Conservation (phyloP, 2,888 invertebrate species). For the Cheilosia impressa region DNA sequence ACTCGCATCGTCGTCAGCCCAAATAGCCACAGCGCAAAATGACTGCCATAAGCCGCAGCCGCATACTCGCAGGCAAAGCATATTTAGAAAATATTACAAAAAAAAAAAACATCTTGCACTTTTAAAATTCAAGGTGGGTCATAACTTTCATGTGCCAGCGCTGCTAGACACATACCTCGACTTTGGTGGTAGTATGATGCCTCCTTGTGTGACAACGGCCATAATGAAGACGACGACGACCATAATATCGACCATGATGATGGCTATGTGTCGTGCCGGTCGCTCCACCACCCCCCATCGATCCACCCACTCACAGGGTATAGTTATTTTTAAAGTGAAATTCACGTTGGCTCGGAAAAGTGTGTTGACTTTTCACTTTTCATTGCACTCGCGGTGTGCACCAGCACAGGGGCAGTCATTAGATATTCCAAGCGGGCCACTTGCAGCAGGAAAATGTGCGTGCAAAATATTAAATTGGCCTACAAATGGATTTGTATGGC, state of each 20-base stretch:
- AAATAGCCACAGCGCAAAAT: conserved; percentile 63
- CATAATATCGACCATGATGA: conserved; percentile 61
- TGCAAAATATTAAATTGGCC: conserved; percentile 74
- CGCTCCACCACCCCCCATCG: neutral
- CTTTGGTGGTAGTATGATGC: conserved; percentile 28
- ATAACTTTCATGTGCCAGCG: conserved; percentile 54
- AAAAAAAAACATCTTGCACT: conserved; percentile 41
- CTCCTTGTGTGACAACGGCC: conserved; percentile 28
- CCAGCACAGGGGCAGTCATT: conserved; percentile 38
- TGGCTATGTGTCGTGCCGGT: conserved; percentile 39
- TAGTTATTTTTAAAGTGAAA: conserved; percentile 71
- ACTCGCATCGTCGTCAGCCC: conserved; percentile 30
- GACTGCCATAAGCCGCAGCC: conserved; percentile 38
- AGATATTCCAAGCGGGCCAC: conserved; percentile 48
- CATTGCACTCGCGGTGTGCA: conserved; percentile 52
- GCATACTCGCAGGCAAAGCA: conserved; percentile 18
- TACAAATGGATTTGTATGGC: conserved; percentile 55
- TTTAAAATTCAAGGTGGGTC: conserved; percentile 75
- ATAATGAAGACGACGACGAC: conserved; percentile 16
- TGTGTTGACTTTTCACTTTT: conserved; percentile 76
- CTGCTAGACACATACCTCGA: conserved; percentile 49
- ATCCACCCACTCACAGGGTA: neutral
- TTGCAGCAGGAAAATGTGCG: conserved; percentile 73
- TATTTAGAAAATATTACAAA: conserved; percentile 32
- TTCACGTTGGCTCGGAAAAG: conserved; percentile 73